These are phyloP conservation scores for Euschistus heros DNA, from an alignment of 1,140 invertebrate species.

Conservation along the genomic window DNA sequence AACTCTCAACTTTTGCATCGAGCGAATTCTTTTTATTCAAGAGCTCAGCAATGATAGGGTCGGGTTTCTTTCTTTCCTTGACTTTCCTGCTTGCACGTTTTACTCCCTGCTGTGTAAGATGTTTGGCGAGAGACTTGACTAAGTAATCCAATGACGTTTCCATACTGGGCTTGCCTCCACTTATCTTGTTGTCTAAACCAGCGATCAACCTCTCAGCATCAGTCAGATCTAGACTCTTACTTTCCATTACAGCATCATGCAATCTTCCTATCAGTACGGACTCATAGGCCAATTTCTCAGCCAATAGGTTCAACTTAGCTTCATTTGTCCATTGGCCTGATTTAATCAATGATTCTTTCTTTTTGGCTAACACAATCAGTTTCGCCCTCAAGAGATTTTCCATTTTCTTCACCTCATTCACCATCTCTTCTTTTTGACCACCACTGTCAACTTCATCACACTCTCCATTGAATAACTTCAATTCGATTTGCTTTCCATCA, in stretches of 20 bases:
- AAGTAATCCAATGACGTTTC: slow-evolving; percentile 30
- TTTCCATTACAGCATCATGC: slow-evolving; percentile 41
- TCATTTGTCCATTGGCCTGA: slow-evolving; percentile 51
- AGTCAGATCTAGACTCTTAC: slow-evolving; percentile 30
- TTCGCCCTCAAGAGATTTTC: slow-evolving; percentile 47
- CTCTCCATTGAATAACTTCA: slow-evolving; percentile 26
- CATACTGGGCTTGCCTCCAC: slow-evolving; percentile 27
- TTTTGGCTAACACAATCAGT: slow-evolving; percentile 50
- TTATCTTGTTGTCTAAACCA: slow-evolving; percentile 26
- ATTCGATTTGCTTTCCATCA: slow-evolving; percentile 28
- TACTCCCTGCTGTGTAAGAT: slow-evolving; percentile 26
- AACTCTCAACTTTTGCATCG: slow-evolving; percentile 27
- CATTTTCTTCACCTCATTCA: slow-evolving; percentile 29
- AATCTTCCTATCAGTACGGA: slow-evolving; percentile 52
- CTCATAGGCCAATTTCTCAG: slow-evolving; percentile 65
- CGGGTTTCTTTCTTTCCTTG: slow-evolving; percentile 25
- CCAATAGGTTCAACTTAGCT: slow-evolving; percentile 53
- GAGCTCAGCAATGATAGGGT: slow-evolving; percentile 23
- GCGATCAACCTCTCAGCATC: slow-evolving; percentile 35
- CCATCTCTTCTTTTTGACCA: slow-evolving; percentile 19
- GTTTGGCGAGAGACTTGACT: slow-evolving; percentile 26
- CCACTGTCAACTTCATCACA: slow-evolving; percentile 25
- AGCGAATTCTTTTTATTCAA: slow-evolving; percentile 27
- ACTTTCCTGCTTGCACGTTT: slow-evolving; percentile 23
- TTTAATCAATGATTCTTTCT: slow-evolving; percentile 46